Conservation (phyloP, 2,113 vertebrate species). For the Mormyrus iriodes region DNA sequence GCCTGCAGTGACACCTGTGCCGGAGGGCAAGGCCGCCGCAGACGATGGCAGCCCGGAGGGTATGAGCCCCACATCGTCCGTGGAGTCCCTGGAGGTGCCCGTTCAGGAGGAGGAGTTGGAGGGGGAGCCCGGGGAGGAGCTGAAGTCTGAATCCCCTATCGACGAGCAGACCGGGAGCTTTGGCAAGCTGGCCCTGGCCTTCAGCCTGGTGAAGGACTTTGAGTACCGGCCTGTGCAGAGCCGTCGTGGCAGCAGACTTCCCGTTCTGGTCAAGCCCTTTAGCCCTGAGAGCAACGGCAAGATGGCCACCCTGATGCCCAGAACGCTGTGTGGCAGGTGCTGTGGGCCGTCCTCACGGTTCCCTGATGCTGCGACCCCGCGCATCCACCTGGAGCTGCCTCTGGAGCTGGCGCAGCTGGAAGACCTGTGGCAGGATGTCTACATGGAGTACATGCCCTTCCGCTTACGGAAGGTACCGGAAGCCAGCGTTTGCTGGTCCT, state of each 20-base stretch:
- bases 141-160: constrained; percentile 47
- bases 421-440: constrained; percentile 81
- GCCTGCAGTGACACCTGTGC: constrained; percentile 40
- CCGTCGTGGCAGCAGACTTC: constrained; percentile 74
- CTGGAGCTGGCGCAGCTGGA: constrained; percentile 72
- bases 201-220: constrained; percentile 66
- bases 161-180: constrained; percentile 41
- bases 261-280: constrained; percentile 68
- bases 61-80: constrained; percentile 64
- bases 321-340: constrained; percentile 16
- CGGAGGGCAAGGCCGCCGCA: constrained; percentile 41
- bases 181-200: constrained; percentile 60
- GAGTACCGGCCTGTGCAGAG: constrained; percentile 76
- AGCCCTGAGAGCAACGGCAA: constrained; percentile 41
- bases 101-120: constrained; percentile 52
- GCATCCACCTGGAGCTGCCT: constrained; percentile 53
- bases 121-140: constrained; percentile 41
- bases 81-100: constrained; percentile 71
- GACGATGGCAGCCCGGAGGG: constrained; percentile 63
- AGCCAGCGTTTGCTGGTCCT: neutral
- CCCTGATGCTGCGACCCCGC: constrained; percentile 52
- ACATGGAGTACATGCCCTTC: constrained; percentile 72
- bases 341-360: constrained; percentile 51
- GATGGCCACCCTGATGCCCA: constrained; percentile 24
- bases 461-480: constrained; percentile 71